Evolutionary conservation across 2,113 vertebrate genomes (phyloP).

Genomic region (Podarcis raffonei): DNA sequence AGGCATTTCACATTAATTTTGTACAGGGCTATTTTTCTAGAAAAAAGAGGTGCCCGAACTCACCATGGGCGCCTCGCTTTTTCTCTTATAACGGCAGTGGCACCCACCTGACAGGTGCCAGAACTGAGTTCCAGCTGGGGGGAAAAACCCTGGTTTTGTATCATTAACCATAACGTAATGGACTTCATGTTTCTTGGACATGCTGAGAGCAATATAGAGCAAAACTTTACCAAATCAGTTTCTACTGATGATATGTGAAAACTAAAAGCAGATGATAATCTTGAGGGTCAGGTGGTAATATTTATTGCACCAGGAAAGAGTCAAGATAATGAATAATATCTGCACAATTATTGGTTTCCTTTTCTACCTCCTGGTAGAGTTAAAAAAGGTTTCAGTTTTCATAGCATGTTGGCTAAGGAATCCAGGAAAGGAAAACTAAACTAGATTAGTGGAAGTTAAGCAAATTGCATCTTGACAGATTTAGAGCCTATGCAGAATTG

Average conservation of each 20-base stretch:
- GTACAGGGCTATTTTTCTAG: not conserved
- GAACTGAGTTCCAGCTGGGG: too few relatives aligned
- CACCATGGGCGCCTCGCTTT: too few relatives aligned
- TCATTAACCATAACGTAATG: not conserved
- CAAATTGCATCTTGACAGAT: slow-evolving; percentile 65
- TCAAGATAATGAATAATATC: slow-evolving; percentile 29
- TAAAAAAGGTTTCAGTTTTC: slow-evolving; percentile 45
- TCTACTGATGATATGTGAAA: not conserved
- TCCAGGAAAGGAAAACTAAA: slow-evolving; percentile 52
- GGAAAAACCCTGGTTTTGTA: not conserved
- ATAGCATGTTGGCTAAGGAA: slow-evolving; percentile 38
- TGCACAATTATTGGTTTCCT: slow-evolving; percentile 28
- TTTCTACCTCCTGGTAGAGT: slow-evolving; percentile 16
- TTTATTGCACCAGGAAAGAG: slow-evolving; percentile 31
- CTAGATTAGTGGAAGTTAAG: slow-evolving; percentile 39
- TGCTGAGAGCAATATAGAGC: not conserved
- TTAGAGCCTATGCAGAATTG: slow-evolving; percentile 44
- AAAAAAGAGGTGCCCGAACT: too few relatives aligned
- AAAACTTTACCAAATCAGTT: not conserved
- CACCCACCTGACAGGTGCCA: too few relatives aligned
- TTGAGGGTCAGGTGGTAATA: slow-evolving; percentile 9
- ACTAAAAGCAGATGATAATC: slow-evolving; percentile 43
- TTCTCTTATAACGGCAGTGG: too few relatives aligned
- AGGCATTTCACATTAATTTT: slow-evolving; percentile 6
- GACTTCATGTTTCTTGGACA: not conserved